Conservation (phyloP, 2,888 invertebrate species). For the Drosophila melanosoma region DNA sequence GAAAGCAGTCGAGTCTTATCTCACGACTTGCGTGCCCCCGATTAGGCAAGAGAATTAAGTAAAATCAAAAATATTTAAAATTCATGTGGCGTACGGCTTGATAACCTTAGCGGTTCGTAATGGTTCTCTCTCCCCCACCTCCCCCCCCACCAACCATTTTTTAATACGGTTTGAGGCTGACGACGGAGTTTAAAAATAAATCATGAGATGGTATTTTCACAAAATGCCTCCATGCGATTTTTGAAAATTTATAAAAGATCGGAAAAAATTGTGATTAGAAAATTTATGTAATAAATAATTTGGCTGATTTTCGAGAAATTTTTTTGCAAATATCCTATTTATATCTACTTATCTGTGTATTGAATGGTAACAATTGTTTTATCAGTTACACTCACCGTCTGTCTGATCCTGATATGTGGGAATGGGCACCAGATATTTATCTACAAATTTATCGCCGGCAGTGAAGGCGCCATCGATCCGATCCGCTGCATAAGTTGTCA, state of each 20-base stretch:
- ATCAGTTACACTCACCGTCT: constrained; percentile 86
- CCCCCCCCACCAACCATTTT: no score
- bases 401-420: constrained; percentile 87
- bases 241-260: background rate
- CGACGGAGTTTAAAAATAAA: constrained; percentile 56
- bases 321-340: background rate
- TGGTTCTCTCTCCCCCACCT: no score
- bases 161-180: constrained; percentile 17
- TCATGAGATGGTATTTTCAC: constrained; percentile 2
- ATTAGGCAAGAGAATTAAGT: constrained; percentile 37
- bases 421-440: constrained; percentile 90
- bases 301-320: background rate
- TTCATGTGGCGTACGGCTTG: constrained; percentile 27
- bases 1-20: constrained; percentile 51
- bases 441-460: constrained; percentile 92
- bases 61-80: constrained; percentile 40
- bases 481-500: constrained; percentile 90
- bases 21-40: constrained; percentile 27
- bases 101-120: constrained; percentile 56
- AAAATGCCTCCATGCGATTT: background rate
- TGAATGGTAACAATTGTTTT: constrained; percentile 23
- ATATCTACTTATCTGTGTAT: background rate
- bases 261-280: background rate
- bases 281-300: background rate
- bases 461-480: constrained; percentile 91